These are phyloP conservation scores for Delia radicum DNA, from an alignment of 1,140 invertebrate species.

Conservation along the genomic window DNA sequence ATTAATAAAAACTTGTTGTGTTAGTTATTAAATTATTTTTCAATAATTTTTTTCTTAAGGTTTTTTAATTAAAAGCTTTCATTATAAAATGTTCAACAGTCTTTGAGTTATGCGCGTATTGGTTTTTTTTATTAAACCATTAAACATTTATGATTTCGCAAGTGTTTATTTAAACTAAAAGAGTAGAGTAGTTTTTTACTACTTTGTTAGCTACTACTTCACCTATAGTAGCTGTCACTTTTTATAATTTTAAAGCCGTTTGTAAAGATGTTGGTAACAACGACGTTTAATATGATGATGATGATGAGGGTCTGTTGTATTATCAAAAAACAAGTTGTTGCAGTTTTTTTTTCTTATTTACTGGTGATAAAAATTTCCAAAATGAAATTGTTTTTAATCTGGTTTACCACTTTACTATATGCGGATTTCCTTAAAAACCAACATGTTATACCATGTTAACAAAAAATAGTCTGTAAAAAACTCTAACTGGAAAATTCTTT, in stretches of 20 bases:
- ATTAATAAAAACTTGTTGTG: too few species aligned
- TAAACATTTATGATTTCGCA: not conserved
- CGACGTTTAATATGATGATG: not conserved
- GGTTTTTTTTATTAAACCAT: not conserved
- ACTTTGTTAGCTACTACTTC: not conserved
- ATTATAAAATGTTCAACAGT: too few species aligned
- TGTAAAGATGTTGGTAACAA: too few species aligned
- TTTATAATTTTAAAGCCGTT: not conserved
- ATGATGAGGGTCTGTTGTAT: not conserved
- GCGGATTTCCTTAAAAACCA: slow-evolving; percentile 16
- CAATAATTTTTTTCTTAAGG: not conserved
- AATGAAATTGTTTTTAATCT: slow-evolving; percentile 12
- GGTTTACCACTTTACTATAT: slow-evolving; percentile 6
- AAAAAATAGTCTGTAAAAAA: not conserved
- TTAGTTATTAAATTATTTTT: not conserved
- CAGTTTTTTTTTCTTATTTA: not conserved
- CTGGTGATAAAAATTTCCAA: not conserved
- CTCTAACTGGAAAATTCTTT: slow-evolving; percentile 8
- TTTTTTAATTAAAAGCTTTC: not conserved
- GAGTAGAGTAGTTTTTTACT: not conserved
- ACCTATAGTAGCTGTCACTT: not conserved
- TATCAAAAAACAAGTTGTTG: not conserved
- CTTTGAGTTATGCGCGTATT: not conserved
- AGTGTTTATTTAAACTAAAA: not conserved
- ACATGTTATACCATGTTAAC: not conserved